phyloP scores from a whole-genome alignment of 1,140 invertebrate species.

The Drosophila subobscura region DNA sequence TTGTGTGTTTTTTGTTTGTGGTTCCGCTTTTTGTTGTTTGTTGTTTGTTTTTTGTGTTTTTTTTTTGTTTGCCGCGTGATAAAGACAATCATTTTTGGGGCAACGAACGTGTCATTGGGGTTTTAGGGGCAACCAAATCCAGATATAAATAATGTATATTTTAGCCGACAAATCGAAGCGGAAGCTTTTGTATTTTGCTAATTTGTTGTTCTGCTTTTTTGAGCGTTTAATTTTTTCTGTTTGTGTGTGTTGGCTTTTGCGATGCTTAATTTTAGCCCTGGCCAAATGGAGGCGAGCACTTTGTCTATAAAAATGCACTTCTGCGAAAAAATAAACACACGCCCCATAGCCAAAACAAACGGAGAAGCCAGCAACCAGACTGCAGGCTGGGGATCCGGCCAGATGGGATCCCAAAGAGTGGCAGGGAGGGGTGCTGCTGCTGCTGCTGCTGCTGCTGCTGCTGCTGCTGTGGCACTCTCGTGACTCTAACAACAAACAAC shows the following conservation, averaged over 20 bases:
- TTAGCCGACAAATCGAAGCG: constrained; percentile 31
- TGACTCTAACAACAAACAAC: constrained; percentile 79
- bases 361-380: constrained; percentile 16
- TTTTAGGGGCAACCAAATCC: constrained; percentile 4
- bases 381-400: not conserved
- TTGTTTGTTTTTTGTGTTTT: constrained; percentile 52
- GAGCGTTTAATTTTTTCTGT: constrained; percentile 7
- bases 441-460: not conserved
- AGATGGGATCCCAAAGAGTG: not conserved
- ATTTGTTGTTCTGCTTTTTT: constrained; percentile 43
- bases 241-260: constrained; percentile 26
- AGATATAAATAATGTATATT: constrained; percentile 5
- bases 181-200: constrained; percentile 36
- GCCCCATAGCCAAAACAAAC: constrained; percentile 65
- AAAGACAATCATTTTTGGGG: constrained; percentile 23
- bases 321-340: constrained; percentile 80
- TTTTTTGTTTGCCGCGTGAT: constrained; percentile 53
- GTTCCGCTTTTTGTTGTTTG: constrained; percentile 23
- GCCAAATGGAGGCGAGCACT: constrained; percentile 41
- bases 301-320: constrained; percentile 76
- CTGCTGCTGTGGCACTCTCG: constrained; percentile 15
- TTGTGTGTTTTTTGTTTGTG: not conserved
- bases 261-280: constrained; percentile 4
- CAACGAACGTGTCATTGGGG: constrained; percentile 54
- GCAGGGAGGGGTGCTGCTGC: not conserved